A percentile compares a stretch with the other conserved stretches of the same genome.
These are phyloP conservation scores for Astreopora myriophthalma DNA, from an alignment of 64 coral and sea anemone species.

Conservation along the genomic window DNA sequence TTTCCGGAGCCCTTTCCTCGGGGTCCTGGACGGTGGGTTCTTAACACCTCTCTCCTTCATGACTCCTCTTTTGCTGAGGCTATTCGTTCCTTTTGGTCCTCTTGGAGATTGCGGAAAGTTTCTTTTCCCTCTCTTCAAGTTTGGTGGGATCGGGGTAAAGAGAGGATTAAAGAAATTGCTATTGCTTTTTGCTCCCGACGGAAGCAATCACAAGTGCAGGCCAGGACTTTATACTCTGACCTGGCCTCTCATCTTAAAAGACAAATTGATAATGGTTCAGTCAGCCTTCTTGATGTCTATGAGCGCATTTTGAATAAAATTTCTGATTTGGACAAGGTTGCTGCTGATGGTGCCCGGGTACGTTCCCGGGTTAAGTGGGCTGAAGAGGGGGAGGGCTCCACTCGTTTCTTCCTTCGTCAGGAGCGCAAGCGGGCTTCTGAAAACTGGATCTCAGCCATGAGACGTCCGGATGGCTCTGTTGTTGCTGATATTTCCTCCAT, in stretches of 20 bases:
- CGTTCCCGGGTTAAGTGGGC: not conserved
- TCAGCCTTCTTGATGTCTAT: not conserved
- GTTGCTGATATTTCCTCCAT: not conserved
- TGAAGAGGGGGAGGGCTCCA: slow-evolving; percentile 31
- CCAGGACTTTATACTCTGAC: not conserved
- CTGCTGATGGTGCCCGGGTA: not conserved
- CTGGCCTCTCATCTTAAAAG: not conserved
- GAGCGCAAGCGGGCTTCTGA: not conserved
- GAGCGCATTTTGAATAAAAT: not conserved
- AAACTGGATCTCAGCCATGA: not conserved
- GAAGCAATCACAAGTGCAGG: no score
- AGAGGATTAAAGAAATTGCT: not conserved
- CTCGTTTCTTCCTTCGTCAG: not conserved
- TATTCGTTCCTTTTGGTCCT: not conserved
- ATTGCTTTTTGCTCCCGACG: no score
- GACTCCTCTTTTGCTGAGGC: not conserved
- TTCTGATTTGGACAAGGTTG: not conserved
- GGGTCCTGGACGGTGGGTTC: slow-evolving; percentile 21
- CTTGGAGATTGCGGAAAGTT: not conserved
- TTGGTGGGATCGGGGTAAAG: slow-evolving; percentile 24
- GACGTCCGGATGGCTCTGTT: not conserved
- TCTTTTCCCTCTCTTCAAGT: not conserved
- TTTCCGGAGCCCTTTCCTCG: not conserved
- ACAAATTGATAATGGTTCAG: not conserved
- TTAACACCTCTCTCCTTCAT: not conserved